These are phyloP conservation scores for Henricia sp. DNA, from an alignment of 53 echinoderm and acorn worm species.

Conservation along the genomic window DNA sequence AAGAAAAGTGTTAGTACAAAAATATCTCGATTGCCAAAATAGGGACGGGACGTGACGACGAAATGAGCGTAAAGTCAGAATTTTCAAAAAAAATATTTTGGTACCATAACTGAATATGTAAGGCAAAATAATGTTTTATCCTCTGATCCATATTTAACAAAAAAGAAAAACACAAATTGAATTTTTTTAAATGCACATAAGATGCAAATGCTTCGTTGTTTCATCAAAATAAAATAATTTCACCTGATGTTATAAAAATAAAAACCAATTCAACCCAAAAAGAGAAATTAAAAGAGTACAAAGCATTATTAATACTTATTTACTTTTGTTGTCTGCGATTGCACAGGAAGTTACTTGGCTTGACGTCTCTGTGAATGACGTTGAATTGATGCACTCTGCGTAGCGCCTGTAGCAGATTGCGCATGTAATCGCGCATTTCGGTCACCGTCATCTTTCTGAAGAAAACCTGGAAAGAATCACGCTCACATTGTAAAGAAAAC, in stretches of 20 bases:
- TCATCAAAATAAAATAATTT: not conserved
- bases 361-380: slow-evolving; percentile 92
- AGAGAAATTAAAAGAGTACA: slow-evolving; percentile 69
- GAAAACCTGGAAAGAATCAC: slow-evolving; percentile 81
- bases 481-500: no score
- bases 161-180: no score
- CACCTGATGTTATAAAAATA: not conserved
- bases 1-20: no score
- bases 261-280: slow-evolving; percentile 67
- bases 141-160: no score
- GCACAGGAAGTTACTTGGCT: slow-evolving; percentile 98
- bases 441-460: slow-evolving; percentile 69
- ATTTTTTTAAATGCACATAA: no score
- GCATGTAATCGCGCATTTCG: slow-evolving; percentile 92
- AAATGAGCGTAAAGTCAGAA: no score
- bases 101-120: no score
- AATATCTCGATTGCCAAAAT: no score
- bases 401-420: slow-evolving; percentile 79
- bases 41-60: no score
- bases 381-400: slow-evolving; percentile 85
- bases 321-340: slow-evolving; percentile 79
- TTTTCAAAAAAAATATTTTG: no score
- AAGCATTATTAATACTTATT: not conserved
- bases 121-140: no score
- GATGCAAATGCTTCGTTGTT: no score